These are phyloP conservation scores for Adoxophyes honmai DNA, from an alignment of 1,140 invertebrate genomes.

Conservation along the genomic window DNA sequence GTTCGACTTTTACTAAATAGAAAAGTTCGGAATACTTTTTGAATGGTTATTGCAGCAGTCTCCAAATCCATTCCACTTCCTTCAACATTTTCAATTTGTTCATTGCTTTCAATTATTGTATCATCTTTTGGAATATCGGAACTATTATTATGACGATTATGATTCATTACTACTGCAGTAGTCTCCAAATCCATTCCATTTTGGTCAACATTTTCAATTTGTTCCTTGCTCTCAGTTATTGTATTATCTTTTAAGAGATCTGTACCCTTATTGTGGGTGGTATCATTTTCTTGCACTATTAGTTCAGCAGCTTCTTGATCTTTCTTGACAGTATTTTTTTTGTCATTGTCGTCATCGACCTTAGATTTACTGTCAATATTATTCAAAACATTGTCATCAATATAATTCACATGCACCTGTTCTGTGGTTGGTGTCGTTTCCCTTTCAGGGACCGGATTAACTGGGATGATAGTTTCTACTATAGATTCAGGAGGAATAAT, in stretches of 20 bases:
- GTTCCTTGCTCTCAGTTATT: not conserved
- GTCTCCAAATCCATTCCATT: slow-evolving; percentile 65
- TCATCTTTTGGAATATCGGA: not conserved
- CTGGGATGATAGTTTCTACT: too few relatives aligned
- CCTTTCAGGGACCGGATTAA: too few relatives aligned
- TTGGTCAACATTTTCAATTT: not conserved
- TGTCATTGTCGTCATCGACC: not conserved
- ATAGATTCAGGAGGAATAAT: too few relatives aligned
- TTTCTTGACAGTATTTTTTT: not conserved
- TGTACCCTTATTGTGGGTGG: not conserved
- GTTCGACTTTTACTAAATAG: slow-evolving; percentile 61
- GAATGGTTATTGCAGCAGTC: slow-evolving; percentile 67
- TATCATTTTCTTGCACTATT: not conserved
- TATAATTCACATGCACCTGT: not conserved
- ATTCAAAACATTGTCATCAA: not conserved
- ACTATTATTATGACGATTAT: not conserved
- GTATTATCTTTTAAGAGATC: not conserved
- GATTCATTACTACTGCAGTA: slow-evolving; percentile 59
- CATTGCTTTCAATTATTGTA: not conserved
- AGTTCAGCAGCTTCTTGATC: not conserved
- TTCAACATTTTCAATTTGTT: not conserved
- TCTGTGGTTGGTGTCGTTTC: too few relatives aligned
- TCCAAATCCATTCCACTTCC: slow-evolving; percentile 58
- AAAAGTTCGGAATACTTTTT: slow-evolving; percentile 68
- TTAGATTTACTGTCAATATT: not conserved